Evolutionary conservation across 2,888 invertebrate species (phyloP).

Genomic region (Synergus itoensis): DNA sequence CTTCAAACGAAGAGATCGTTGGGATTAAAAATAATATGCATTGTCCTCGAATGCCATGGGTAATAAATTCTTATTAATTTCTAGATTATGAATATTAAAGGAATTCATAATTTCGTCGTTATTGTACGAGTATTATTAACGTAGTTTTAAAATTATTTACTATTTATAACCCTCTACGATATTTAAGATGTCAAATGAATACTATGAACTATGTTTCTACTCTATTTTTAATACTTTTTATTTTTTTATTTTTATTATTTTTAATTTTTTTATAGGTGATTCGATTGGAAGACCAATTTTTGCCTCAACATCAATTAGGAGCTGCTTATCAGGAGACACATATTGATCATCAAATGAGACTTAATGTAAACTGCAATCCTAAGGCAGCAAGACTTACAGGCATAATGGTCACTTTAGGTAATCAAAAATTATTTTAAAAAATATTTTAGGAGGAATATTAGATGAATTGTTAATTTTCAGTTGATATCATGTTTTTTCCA

Average conservation of each 20-base stretch:
- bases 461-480: not conserved
- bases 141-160: not conserved
- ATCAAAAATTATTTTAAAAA: not conserved
- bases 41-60: slow-evolving; percentile 56
- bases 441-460: not conserved
- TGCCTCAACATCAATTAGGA: slow-evolving; percentile 54
- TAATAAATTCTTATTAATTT: slow-evolving; percentile 40
- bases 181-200: not conserved
- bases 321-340: slow-evolving; percentile 59
- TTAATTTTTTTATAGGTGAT: not conserved
- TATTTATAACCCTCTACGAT: not conserved
- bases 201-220: not conserved
- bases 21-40: slow-evolving; percentile 39
- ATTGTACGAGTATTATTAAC: not conserved
- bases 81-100: not conserved
- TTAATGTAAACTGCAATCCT: slow-evolving; percentile 59
- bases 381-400: slow-evolving; percentile 79
- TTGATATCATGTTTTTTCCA: not conserved
- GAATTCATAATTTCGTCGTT: not conserved
- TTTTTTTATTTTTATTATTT: slow-evolving; percentile 15
- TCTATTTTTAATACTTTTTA: not conserved
- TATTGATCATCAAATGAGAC: slow-evolving; percentile 58
- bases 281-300: not conserved
- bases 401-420: slow-evolving; percentile 81
- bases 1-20: slow-evolving; percentile 39